A percentile compares a stretch with the other conserved stretches of the same genome.
phyloP scores from a whole-genome alignment of 1,140 invertebrate species.

The Spodoptera litura region DNA sequence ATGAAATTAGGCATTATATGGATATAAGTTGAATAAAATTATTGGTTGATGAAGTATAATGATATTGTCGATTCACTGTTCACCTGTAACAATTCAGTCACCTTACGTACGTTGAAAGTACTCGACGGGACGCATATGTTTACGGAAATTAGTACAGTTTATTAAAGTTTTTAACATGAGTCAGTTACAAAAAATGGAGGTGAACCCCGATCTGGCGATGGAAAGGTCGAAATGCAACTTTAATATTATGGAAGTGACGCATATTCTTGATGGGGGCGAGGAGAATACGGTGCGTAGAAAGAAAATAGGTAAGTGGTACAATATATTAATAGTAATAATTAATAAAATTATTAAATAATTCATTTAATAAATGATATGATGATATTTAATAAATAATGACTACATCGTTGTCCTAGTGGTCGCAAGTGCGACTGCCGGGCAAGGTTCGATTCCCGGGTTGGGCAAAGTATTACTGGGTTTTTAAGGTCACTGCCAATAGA shows the following conservation, averaged over 20 bases:
- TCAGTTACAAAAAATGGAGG: conserved; percentile 39
- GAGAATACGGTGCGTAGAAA: conserved; percentile 89
- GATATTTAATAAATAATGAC: too few relatives aligned
- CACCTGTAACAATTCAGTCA: background rate
- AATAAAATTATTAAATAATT: too few relatives aligned
- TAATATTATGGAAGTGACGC: conserved; percentile 89
- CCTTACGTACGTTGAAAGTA: background rate
- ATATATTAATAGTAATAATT: background rate
- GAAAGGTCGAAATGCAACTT: conserved; percentile 91
- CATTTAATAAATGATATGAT: too few relatives aligned
- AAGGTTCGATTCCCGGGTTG: too few relatives aligned
- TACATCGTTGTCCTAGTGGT: too few relatives aligned
- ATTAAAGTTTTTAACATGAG: conserved; percentile 47
- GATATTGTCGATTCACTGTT: background rate
- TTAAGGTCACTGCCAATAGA: too few relatives aligned
- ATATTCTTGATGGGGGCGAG: conserved; percentile 89
- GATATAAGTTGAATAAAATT: conserved; percentile 15
- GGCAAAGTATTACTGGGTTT: too few relatives aligned
- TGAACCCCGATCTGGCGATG: conserved; percentile 88
- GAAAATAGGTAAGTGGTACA: conserved; percentile 88
- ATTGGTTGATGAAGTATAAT: background rate
- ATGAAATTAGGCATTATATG: conserved; percentile 13
- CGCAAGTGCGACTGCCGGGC: too few relatives aligned
- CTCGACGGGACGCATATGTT: background rate
- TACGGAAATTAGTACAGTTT: background rate